Conservation (phyloP, 2,113 vertebrate species). For the Tachysurus vachellii region DNA sequence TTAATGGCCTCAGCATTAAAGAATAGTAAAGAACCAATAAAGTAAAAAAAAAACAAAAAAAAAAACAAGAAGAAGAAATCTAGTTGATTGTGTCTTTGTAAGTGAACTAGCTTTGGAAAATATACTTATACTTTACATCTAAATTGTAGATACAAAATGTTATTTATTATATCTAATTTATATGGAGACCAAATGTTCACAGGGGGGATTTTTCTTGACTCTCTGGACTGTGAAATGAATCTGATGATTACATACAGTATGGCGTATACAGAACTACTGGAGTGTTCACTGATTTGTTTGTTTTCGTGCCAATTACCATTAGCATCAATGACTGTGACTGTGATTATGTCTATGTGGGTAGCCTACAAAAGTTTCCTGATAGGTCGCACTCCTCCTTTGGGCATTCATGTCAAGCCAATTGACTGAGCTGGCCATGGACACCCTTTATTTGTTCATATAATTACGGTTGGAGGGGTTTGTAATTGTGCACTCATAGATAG, state of each 20-base stretch:
- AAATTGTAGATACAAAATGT: neutral
- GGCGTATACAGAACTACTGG: neutral
- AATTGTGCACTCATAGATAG: too few relatives aligned
- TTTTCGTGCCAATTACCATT: neutral
- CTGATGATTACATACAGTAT: neutral
- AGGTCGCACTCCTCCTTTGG: neutral
- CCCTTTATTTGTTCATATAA: neutral
- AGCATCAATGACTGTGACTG: neutral
- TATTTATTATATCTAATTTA: neutral
- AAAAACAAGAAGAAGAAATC: neutral
- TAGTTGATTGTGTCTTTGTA: neutral
- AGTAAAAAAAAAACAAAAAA: neutral
- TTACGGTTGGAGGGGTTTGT: neutral
- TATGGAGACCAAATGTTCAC: neutral
- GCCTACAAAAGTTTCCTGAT: neutral
- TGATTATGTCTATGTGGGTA: neutral
- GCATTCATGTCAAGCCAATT: neutral
- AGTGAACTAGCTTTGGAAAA: neutral
- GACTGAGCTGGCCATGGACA: neutral
- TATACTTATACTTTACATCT: neutral
- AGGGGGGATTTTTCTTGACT: neutral
- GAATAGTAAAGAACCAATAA: neutral
- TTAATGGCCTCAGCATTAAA: neutral
- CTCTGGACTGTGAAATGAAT: neutral
- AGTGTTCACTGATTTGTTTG: neutral